phyloP scores from a whole-genome alignment of 2,797 vertebrate species.

The Denticeps clupeoides region DNA sequence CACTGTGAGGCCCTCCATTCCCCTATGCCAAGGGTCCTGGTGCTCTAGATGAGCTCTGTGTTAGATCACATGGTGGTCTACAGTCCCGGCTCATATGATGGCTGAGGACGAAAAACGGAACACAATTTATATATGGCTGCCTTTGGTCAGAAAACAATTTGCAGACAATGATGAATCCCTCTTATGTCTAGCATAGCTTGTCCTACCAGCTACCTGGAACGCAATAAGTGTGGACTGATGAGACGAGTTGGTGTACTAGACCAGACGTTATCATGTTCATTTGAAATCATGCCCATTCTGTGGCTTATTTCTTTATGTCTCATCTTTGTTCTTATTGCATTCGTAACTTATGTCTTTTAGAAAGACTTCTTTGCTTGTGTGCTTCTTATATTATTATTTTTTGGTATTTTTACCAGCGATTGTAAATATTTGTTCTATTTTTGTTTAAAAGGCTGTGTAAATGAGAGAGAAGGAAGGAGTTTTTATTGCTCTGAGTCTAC shows the following conservation, averaged over 20 bases:
- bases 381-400: slow-evolving; percentile 94
- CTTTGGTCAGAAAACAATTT: too few relatives aligned
- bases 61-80: too few relatives aligned
- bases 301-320: too few relatives aligned
- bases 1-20: too few relatives aligned
- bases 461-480: slow-evolving; percentile 56
- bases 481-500: slow-evolving; percentile 79
- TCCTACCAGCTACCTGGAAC: slow-evolving; percentile 53
- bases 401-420: slow-evolving; percentile 90
- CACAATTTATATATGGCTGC: too few relatives aligned
- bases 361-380: slow-evolving; percentile 90
- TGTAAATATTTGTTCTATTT: slow-evolving; percentile 98
- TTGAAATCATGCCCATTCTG: too few relatives aligned
- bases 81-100: too few relatives aligned
- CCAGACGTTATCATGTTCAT: too few relatives aligned
- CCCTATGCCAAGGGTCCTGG: too few relatives aligned
- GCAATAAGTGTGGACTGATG: slow-evolving; percentile 66
- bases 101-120: too few relatives aligned
- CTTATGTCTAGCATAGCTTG: slow-evolving; percentile 35
- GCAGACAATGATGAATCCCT: slow-evolving; percentile 30
- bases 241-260: too few relatives aligned
- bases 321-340: slow-evolving; percentile 78
- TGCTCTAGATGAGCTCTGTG: too few relatives aligned
- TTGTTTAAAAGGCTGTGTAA: slow-evolving; percentile 87
- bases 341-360: slow-evolving; percentile 95